These are phyloP conservation scores for Spilarctia lutea DNA, from an alignment of 2,888 invertebrate genomes.

Conservation along the genomic window DNA sequence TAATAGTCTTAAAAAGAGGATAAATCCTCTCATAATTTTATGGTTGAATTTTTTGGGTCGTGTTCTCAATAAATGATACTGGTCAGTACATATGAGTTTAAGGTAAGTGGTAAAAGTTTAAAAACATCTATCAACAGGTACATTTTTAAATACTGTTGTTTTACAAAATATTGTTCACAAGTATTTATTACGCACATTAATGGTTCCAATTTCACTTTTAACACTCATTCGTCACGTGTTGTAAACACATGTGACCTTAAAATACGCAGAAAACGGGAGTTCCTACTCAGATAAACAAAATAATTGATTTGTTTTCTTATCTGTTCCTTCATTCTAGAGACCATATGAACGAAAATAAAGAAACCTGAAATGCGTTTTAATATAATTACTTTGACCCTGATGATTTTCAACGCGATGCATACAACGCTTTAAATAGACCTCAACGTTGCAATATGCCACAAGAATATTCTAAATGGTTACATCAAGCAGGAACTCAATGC, in stretches of 20 bases:
- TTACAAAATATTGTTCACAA: background rate
- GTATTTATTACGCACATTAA: background rate
- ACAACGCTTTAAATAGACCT: slow-evolving; percentile 29
- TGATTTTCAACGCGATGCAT: slow-evolving; percentile 29
- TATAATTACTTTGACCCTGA: slow-evolving; percentile 36
- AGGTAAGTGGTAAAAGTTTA: background rate
- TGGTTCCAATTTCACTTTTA: background rate
- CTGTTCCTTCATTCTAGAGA: background rate
- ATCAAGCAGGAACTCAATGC: slow-evolving; percentile 39
- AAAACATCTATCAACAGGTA: background rate
- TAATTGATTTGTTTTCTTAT: background rate
- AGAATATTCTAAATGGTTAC: slow-evolving; percentile 34
- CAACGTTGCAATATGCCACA: slow-evolving; percentile 32
- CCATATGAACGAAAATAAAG: background rate
- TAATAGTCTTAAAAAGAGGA: slow-evolving; percentile 53
- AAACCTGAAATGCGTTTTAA: background rate
- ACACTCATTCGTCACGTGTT: background rate
- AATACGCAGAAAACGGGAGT: background rate
- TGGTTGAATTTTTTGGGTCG: slow-evolving; percentile 30
- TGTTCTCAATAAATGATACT: slow-evolving; percentile 44
- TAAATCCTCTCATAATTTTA: slow-evolving; percentile 54
- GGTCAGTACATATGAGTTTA: slow-evolving; percentile 21
- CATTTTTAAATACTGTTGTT: background rate
- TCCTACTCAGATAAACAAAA: background rate
- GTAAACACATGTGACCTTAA: background rate